Conservation (phyloP, 2,888 invertebrate genomes). For the Pseudococcus viburni region DNA sequence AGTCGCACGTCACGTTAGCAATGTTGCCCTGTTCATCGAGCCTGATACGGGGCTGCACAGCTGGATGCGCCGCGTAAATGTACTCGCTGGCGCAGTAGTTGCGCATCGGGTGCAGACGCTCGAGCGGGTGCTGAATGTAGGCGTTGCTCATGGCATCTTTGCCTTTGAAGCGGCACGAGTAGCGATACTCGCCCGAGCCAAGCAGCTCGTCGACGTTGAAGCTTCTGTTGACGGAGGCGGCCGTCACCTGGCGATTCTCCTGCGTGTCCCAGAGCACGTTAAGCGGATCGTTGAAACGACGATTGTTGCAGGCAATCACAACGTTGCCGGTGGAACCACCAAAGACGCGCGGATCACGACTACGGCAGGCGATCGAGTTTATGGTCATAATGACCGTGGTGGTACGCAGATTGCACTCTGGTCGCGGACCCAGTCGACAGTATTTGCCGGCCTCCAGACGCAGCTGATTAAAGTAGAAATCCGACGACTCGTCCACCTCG, state of each 20-base stretch:
- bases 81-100: not conserved
- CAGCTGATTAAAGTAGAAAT: not conserved
- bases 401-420: slow-evolving; percentile 8
- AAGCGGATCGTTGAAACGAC: not conserved
- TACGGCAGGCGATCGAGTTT: slow-evolving; percentile 42
- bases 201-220: not conserved
- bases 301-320: slow-evolving; percentile 31
- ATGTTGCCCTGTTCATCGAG: not conserved
- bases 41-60: not conserved
- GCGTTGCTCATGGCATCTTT: not conserved
- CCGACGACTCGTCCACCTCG: not conserved
- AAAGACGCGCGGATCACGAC: slow-evolving; percentile 8
- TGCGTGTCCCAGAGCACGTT: slow-evolving; percentile 26
- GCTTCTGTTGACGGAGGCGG: no score
- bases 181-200: not conserved
- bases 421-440: not conserved
- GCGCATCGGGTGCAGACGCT: slow-evolving; percentile 38
- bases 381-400: not conserved
- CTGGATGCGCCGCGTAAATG: slow-evolving; percentile 4
- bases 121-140: slow-evolving; percentile 10
- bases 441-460: not conserved
- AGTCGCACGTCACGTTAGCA: not conserved
- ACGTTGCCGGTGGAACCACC: slow-evolving; percentile 10
- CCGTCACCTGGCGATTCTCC: not conserved
- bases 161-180: not conserved